Base-by-base conservation (phyloP, 64 coral and sea anemone species). In the Montipora capricornis region DNA sequence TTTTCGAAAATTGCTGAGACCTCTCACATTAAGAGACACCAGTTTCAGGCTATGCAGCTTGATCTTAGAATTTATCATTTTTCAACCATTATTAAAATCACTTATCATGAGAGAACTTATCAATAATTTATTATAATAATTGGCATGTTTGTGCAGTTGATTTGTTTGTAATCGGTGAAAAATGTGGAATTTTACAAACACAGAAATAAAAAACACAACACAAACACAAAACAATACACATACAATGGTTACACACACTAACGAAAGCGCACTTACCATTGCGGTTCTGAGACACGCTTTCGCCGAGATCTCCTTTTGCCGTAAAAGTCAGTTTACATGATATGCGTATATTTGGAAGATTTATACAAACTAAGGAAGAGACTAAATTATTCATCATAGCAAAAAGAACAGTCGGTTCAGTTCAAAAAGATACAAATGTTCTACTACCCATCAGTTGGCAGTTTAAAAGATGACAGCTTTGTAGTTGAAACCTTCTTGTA, bases 191-290 rank as follows among this genome's bases (percentile, higher is more conserved):
- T 80, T 58, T 58, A 20, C 15, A 77, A 77, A 77, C 75, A 77
- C 75, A 77, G 75, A 77, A 55, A 80, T 10, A 80, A 9, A 8
- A 79, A 79, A 17, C 14, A 79, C 77, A 51, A 4, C 48, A 79
- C 77, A 79, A 51, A 79, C 77, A 79, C 77, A 79, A 79, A 50
- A 79, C 77, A 79, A 17, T 5, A 52, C 77, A 79, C 49, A 58
- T 22, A 80, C 45, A 78, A 49, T 77, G 44, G 75, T 50, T 79
- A 79, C 77, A 79, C 77, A 79, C 47, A 80, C 49, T 20, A 80
- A 80, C 78, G 50, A 80, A 80, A 80, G 78, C 78, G 78, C 78
- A 80, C 78, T 80, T 80, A 80, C 78, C 78, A 80, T 57, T 20
- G 16, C 22, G 78, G 78, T 80, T 80, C 16, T 26, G 26, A 26